Conservation (phyloP, 1,140 invertebrate genomes). For the Babylonia areolata region DNA sequence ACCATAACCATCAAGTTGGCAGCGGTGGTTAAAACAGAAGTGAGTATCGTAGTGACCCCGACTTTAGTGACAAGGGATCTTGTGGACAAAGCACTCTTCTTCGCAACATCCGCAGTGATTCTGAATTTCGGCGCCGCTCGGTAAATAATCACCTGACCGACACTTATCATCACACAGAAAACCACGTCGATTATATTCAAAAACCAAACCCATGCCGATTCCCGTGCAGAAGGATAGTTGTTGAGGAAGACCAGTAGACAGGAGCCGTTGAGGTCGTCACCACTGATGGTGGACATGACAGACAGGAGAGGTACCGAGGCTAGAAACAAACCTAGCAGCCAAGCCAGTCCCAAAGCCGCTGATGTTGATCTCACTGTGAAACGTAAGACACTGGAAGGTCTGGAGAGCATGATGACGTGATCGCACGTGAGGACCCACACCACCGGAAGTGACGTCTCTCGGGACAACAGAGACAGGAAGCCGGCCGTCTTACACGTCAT, state of each 20-base stretch:
- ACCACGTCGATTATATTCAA: background rate
- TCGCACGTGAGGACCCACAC: background rate
- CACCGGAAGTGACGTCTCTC: background rate
- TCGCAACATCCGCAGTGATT: background rate
- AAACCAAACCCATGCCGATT: background rate
- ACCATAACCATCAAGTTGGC: background rate
- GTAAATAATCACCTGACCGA: background rate
- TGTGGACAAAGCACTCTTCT: background rate
- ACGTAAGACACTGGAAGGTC: background rate
- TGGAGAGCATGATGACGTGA: background rate
- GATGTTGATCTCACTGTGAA: background rate
- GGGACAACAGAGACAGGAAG: background rate
- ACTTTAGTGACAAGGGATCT: background rate
- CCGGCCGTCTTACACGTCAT: background rate
- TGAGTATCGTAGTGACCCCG: background rate
- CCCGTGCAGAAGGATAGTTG: background rate
- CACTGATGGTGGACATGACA: background rate
- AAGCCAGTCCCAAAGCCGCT: conserved; percentile 5
- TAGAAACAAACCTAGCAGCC: conserved; percentile 5
- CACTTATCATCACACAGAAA: background rate
- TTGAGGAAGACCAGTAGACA: conserved; percentile 20
- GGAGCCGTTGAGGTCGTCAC: conserved; percentile 47
- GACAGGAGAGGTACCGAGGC: conserved; percentile 23
- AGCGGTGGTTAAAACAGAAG: background rate
- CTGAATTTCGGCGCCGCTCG: background rate